Percentiles rank a stretch among this genome's conserved stretches.
phyloP scores from a whole-genome alignment of 2,888 invertebrate genomes.

The Frankliniella fusca region DNA sequence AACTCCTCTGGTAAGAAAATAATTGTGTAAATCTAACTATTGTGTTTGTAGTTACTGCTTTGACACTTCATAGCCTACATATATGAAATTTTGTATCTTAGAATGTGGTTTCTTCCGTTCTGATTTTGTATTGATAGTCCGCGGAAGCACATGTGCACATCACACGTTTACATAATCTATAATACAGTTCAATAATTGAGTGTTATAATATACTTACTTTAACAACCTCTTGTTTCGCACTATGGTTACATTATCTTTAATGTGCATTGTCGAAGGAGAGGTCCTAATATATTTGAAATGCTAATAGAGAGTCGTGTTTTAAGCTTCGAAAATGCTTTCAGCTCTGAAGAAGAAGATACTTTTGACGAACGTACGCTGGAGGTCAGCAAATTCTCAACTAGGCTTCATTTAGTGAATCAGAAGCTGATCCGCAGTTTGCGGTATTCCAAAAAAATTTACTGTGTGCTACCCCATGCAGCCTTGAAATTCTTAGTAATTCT shows the following conservation, averaged over 20 bases:
- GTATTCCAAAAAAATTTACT: too few species aligned
- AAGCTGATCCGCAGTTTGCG: background rate
- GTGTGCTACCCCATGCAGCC: too few species aligned
- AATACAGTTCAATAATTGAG: background rate
- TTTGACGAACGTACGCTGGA: slow-evolving; percentile 10
- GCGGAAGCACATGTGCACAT: background rate
- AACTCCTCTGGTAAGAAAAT: background rate
- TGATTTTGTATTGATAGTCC: background rate
- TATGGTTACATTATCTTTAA: background rate
- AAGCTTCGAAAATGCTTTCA: background rate
- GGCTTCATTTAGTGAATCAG: too few species aligned
- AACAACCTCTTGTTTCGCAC: background rate
- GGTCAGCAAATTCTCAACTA: background rate
- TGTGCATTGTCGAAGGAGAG: background rate
- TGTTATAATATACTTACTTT: too few species aligned
- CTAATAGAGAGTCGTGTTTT: background rate
- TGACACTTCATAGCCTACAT: too few species aligned
- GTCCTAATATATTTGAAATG: too few species aligned
- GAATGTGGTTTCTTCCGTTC: background rate
- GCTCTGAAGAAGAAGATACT: slow-evolving; percentile 12
- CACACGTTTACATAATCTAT: background rate
- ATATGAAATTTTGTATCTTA: background rate
- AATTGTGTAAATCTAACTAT: too few species aligned
- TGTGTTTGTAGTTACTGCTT: too few species aligned
- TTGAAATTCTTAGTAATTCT: too few species aligned